phyloP scores from a whole-genome alignment of 1,140 invertebrate genomes.

The Sitodiplosis mosellana region DNA sequence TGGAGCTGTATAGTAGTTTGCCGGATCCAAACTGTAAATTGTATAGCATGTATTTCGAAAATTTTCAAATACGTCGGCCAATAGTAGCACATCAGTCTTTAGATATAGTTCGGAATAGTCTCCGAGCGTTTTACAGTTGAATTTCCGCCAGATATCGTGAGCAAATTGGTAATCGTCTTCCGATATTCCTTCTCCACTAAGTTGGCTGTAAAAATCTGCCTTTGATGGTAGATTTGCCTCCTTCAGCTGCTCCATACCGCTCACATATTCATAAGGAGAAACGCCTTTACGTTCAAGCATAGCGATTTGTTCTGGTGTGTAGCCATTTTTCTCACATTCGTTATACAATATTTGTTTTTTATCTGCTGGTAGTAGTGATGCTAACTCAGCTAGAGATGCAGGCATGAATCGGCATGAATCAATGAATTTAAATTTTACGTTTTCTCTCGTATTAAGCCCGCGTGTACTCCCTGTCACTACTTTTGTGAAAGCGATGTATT shows the following conservation, averaged over 20 bases:
- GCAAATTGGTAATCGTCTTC: slow-evolving; percentile 25
- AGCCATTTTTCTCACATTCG: no score
- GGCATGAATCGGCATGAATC: slow-evolving; percentile 18
- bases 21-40: slow-evolving; percentile 16
- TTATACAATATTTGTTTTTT: no score
- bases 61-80: slow-evolving; percentile 30
- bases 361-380: slow-evolving; percentile 3
- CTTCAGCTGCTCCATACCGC: slow-evolving; percentile 13
- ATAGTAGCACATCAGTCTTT: slow-evolving; percentile 21
- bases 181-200: slow-evolving; percentile 12
- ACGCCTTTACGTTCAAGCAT: slow-evolving; percentile 12
- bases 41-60: slow-evolving; percentile 19
- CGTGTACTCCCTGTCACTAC: slow-evolving; percentile 1
- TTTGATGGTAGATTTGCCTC: slow-evolving; percentile 14
- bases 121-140: slow-evolving; percentile 21
- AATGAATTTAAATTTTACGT: slow-evolving; percentile 15
- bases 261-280: slow-evolving; percentile 19
- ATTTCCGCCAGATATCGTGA: slow-evolving; percentile 23
- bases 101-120: slow-evolving; percentile 27
- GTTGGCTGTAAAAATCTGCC: slow-evolving; percentile 17
- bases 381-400: slow-evolving; percentile 9
- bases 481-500: slow-evolving; percentile 13
- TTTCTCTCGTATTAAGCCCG: neutral
- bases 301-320: no score
- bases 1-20: slow-evolving; percentile 19